Conservation (phyloP, 2,888 invertebrate species). For the Spatulosminthurus flaviceps region DNA sequence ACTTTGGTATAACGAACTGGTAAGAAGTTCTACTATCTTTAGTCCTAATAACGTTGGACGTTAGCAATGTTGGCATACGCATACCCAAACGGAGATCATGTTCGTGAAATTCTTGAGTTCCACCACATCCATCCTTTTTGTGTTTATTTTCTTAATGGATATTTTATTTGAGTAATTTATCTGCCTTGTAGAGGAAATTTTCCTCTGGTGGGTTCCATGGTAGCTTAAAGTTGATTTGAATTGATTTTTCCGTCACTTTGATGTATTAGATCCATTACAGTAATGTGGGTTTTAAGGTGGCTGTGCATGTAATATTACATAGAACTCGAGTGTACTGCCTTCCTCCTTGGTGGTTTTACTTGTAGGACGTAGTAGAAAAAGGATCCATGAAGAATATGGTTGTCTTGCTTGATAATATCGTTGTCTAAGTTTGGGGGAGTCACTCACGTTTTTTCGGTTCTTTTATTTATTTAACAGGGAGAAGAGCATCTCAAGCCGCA, state of each 20-base stretch:
- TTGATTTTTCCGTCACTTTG: constrained; percentile 57
- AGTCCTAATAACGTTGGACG: background rate
- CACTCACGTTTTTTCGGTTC: background rate
- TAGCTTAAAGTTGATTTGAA: constrained; percentile 55
- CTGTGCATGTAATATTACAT: background rate
- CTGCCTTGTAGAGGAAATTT: background rate
- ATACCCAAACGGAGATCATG: background rate
- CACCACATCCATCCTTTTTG: constrained; percentile 14
- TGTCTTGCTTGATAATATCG: no score
- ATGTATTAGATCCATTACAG: constrained; percentile 44
- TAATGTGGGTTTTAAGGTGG: background rate
- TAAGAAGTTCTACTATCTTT: background rate
- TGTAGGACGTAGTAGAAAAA: background rate
- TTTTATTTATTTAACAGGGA: constrained; percentile 72
- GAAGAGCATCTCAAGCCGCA: constrained; percentile 93
- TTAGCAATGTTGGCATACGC: background rate
- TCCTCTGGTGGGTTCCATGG: constrained; percentile 33
- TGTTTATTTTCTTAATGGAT: constrained; percentile 42
- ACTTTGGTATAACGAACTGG: no score
- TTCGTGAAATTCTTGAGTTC: background rate
- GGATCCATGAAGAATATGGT: background rate
- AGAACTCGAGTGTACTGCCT: background rate
- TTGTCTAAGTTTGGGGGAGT: background rate
- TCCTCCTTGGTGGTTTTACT: background rate
- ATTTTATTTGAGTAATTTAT: constrained; percentile 29